Conservation (phyloP, 2,888 invertebrate genomes). For the Caenorhabditis zanzibari region DNA sequence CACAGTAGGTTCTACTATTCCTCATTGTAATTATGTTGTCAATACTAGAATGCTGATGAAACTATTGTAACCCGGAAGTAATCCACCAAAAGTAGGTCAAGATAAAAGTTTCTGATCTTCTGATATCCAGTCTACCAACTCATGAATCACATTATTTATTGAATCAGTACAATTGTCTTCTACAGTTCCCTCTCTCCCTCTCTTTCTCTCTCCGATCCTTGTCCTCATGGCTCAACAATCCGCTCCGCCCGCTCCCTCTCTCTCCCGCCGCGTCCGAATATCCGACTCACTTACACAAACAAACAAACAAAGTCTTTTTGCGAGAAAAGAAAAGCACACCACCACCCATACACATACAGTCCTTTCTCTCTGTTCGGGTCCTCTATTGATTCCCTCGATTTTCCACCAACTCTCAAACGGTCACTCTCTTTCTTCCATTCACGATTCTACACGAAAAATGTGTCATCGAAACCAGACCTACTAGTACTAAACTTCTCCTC, state of each 20-base stretch:
- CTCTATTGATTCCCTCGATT: constrained; percentile 41
- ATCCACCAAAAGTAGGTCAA: not conserved
- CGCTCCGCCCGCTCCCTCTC: constrained; percentile 14
- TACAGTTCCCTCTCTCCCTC: constrained; percentile 7
- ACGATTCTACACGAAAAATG: constrained; percentile 32
- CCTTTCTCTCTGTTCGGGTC: constrained; percentile 10
- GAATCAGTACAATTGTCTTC: not conserved
- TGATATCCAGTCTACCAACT: not conserved
- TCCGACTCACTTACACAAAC: constrained; percentile 68
- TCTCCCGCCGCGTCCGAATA: constrained; percentile 41
- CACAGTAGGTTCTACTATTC: no score
- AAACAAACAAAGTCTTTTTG: constrained; percentile 58
- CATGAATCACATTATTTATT: constrained; percentile 11
- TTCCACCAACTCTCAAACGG: constrained; percentile 31
- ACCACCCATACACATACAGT: constrained; percentile 39
- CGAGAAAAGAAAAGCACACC: constrained; percentile 54
- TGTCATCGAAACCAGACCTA: constrained; percentile 44
- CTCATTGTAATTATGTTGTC: no score
- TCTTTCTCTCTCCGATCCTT: constrained; percentile 4
- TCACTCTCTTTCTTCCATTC: constrained; percentile 44
- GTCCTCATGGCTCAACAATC: constrained; percentile 26
- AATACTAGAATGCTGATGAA: no score
- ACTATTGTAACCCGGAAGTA: no score
- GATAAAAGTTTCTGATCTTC: not conserved
- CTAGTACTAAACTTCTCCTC: constrained; percentile 42